These are phyloP conservation scores for Lagodon rhomboides DNA, from an alignment of 2,797 vertebrate genomes.

Conservation along the genomic window DNA sequence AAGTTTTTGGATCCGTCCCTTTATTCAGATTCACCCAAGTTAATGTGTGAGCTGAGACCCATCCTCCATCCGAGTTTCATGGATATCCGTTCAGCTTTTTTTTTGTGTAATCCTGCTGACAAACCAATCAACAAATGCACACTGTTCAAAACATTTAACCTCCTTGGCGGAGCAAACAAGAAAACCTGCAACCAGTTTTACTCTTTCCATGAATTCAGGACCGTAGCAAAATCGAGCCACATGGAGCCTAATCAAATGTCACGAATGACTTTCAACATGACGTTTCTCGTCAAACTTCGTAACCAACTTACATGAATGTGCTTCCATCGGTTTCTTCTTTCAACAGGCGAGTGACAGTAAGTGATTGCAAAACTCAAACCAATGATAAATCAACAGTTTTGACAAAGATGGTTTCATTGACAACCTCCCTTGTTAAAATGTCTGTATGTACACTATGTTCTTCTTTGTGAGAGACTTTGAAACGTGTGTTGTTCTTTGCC, in stretches of 20 bases:
- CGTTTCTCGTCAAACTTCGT: slow-evolving; percentile 39
- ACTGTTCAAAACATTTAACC: too few relatives aligned
- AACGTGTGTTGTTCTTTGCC: slow-evolving; percentile 24
- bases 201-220: slow-evolving; percentile 33
- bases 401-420: background rate
- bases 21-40: too few relatives aligned
- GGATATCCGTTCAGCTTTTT: too few relatives aligned
- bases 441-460: background rate
- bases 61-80: too few relatives aligned
- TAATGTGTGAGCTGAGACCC: too few relatives aligned
- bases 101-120: too few relatives aligned
- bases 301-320: slow-evolving; percentile 10
- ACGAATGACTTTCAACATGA: slow-evolving; percentile 32
- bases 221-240: slow-evolving; percentile 49
- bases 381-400: background rate
- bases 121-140: too few relatives aligned
- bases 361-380: background rate
- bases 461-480: slow-evolving; percentile 17
- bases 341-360: background rate
- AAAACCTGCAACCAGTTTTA: slow-evolving; percentile 29
- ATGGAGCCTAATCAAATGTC: slow-evolving; percentile 54
- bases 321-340: slow-evolving; percentile 21
- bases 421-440: background rate
- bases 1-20: too few relatives aligned
- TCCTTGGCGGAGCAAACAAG: background rate